A percentile compares a stretch with the other conserved stretches of the same genome.
Conservation (phyloP, 2,113 vertebrate species). For the Dissostichus mawsoni region DNA sequence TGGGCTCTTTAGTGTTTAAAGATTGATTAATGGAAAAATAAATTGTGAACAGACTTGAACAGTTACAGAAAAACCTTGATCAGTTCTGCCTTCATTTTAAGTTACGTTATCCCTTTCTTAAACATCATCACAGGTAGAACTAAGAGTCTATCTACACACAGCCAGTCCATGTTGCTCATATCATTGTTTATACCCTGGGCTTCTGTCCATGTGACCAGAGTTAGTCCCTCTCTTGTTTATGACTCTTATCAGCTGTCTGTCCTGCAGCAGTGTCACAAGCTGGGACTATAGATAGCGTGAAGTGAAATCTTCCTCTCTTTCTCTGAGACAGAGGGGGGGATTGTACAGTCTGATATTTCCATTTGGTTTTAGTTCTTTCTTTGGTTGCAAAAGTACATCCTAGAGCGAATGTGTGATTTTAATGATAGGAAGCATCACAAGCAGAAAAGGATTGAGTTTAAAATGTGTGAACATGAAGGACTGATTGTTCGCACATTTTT, state of each 20-base stretch:
- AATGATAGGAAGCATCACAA: background rate
- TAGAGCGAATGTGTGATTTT: background rate
- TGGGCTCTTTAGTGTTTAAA: no score
- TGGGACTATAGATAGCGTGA: constrained; percentile 62
- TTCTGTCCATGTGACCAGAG: background rate
- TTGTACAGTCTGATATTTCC: constrained; percentile 32
- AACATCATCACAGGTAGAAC: no score
- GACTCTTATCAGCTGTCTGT: constrained; percentile 50
- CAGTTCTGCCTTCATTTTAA: no score
- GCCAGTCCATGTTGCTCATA: background rate
- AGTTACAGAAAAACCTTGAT: no score
- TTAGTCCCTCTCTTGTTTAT: constrained; percentile 40
- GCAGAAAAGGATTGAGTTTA: background rate
- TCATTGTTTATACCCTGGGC: background rate
- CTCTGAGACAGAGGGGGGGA: constrained; percentile 18
- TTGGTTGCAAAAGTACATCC: background rate
- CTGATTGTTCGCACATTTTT: no score
- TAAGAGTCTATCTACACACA: no score
- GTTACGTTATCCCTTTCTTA: no score
- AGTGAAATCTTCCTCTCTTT: constrained; percentile 34
- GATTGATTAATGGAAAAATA: no score
- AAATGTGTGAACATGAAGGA: background rate
- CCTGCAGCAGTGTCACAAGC: constrained; percentile 64
- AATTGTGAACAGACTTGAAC: no score
- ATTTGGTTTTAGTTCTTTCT: constrained; percentile 1